These are phyloP conservation scores for Bungarus multicinctus DNA, from an alignment of 2,113 vertebrate species.

Conservation along the genomic window DNA sequence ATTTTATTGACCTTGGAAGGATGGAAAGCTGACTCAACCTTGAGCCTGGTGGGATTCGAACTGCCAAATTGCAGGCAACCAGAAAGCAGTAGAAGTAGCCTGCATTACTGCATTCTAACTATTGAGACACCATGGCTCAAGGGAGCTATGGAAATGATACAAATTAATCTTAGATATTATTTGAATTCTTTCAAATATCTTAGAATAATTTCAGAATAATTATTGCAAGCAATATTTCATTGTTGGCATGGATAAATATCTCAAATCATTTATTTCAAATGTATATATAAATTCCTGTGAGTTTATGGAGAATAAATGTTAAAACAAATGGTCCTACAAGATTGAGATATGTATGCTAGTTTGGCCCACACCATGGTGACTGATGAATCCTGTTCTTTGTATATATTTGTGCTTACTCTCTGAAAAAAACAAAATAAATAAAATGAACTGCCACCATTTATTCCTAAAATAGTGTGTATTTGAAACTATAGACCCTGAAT, in stretches of 20 bases:
- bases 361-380: background rate
- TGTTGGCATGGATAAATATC: background rate
- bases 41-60: no score
- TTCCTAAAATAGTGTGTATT: background rate
- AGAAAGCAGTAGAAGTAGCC: no score
- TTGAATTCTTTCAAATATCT: background rate
- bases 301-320: background rate
- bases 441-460: background rate
- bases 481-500: background rate
- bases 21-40: no score
- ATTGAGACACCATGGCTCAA: no score
- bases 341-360: background rate
- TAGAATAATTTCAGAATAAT: background rate
- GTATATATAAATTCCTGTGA: background rate
- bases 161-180: background rate
- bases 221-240: background rate
- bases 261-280: no score
- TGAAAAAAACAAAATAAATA: background rate
- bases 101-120: no score
- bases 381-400: background rate
- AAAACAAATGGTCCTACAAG: background rate
- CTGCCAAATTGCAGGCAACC: no score
- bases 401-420: background rate
- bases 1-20: no score
- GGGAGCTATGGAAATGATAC: background rate